A percentile compares a stretch with the other conserved stretches of the same genome.
Evolutionary conservation across 2,888 invertebrate genomes (phyloP).

Genomic region (Aromia moschata): DNA sequence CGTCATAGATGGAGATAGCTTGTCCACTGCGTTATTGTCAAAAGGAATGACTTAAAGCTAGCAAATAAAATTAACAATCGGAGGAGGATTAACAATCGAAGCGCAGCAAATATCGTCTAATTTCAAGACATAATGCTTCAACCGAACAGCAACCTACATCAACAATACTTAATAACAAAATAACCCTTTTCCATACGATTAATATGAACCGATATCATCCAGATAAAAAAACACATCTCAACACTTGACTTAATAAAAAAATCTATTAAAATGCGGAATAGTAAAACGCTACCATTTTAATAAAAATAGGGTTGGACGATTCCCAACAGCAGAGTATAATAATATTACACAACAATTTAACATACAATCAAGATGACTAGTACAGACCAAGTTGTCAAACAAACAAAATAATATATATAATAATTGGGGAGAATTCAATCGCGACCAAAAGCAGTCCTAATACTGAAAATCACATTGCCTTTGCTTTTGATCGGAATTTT

Average conservation of each 20-base stretch:
- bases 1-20: no score
- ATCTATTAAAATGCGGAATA: slow-evolving; percentile 46
- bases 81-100: no score
- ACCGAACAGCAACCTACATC: no score
- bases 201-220: slow-evolving; percentile 37
- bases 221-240: slow-evolving; percentile 42
- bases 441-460: slow-evolving; percentile 47
- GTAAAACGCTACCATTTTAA: slow-evolving; percentile 43
- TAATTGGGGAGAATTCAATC: slow-evolving; percentile 38
- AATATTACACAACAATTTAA: slow-evolving; percentile 60
- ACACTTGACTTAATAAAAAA: slow-evolving; percentile 36
- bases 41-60: no score
- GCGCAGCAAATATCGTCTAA: no score
- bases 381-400: slow-evolving; percentile 57
- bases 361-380: slow-evolving; percentile 63
- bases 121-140: no score
- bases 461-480: slow-evolving; percentile 45
- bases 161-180: slow-evolving; percentile 48
- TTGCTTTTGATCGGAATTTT: slow-evolving; percentile 53
- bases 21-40: no score
- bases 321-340: slow-evolving; percentile 48
- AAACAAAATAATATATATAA: slow-evolving; percentile 32
- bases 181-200: slow-evolving; percentile 49
- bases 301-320: slow-evolving; percentile 42
- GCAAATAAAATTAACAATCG: no score